Evolutionary conservation across 2,113 vertebrate species (phyloP).

Genomic region (Paramormyrops kingsleyae): DNA sequence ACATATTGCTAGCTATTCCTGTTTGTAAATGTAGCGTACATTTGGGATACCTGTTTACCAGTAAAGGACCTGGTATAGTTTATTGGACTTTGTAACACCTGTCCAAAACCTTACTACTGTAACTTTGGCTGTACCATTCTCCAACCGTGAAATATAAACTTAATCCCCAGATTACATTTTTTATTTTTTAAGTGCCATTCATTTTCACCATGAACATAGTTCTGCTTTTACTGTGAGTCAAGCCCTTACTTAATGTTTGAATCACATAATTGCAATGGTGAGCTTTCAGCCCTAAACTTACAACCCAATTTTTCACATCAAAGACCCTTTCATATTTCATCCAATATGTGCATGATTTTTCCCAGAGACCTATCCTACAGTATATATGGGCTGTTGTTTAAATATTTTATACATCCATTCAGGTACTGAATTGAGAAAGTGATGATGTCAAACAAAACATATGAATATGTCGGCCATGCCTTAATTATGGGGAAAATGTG

Average conservation of each 20-base stretch:
- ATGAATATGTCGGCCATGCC: background rate
- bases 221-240: background rate
- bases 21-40: background rate
- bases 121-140: background rate
- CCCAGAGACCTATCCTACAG: background rate
- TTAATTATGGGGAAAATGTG: background rate
- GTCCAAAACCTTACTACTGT: background rate
- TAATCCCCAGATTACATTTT: background rate
- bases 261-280: background rate
- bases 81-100: background rate
- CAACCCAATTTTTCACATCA: background rate
- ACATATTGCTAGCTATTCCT: background rate
- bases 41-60: background rate
- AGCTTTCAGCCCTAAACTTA: background rate
- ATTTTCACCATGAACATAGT: background rate
- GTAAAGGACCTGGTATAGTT: background rate
- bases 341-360: background rate
- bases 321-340: background rate
- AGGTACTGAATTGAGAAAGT: background rate
- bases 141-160: background rate
- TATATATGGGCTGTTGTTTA: background rate
- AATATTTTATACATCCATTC: slow-evolving; percentile 3
- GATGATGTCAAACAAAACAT: background rate
- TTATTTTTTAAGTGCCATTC: background rate
- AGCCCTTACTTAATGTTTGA: background rate